Percentiles rank a stretch among this genome's conserved stretches.
These are phyloP conservation scores for Ardeotis arabs DNA, from an alignment of 2,113 vertebrate species.

Conservation along the genomic window DNA sequence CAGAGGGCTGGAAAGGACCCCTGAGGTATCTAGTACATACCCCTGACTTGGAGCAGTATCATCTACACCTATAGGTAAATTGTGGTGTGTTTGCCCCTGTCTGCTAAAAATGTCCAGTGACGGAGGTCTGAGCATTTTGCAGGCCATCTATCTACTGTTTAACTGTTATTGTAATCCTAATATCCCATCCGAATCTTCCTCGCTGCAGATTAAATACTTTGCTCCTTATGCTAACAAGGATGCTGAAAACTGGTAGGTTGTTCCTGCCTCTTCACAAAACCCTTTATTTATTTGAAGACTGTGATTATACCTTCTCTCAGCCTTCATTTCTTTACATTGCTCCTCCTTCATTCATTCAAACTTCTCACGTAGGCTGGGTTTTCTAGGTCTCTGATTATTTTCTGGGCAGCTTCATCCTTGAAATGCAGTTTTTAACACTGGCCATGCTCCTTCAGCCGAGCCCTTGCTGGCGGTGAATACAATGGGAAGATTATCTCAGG, in stretches of 20 bases:
- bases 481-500: neutral
- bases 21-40: neutral
- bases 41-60: neutral
- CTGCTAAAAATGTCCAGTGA: neutral
- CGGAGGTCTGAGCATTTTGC: neutral
- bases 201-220: neutral
- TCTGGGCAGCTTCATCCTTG: neutral
- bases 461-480: neutral
- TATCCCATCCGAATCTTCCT: neutral
- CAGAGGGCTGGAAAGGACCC: neutral
- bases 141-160: neutral
- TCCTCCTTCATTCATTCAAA: neutral
- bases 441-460: neutral
- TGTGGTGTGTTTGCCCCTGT: neutral
- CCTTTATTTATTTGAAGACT: neutral
- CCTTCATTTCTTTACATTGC: neutral
- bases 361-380: neutral
- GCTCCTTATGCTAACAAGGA: neutral
- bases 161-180: neutral
- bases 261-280: neutral
- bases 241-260: neutral
- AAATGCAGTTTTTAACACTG: neutral
- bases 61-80: neutral
- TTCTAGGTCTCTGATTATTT: neutral
- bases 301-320: neutral